phyloP scores from a whole-genome alignment of 2,797 vertebrate genomes.

The Anguilla anguilla region DNA sequence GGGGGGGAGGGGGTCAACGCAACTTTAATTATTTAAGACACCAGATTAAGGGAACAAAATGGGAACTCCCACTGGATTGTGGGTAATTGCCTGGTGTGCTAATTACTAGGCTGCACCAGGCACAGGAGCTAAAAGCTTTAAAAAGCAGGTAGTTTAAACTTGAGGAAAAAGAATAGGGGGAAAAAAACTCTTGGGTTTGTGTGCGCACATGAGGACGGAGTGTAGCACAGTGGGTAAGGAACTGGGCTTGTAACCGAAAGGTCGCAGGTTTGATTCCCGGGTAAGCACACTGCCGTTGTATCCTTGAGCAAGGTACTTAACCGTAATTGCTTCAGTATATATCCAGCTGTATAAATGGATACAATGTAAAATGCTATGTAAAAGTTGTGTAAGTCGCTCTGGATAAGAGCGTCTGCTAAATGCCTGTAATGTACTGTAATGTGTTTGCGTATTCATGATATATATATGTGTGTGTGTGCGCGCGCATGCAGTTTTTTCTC shows the following conservation, averaged over 20 bases:
- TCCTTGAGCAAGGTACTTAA: too few species aligned
- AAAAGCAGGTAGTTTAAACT: constrained; percentile 52
- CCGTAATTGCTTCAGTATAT: too few species aligned
- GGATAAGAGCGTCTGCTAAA: too few species aligned
- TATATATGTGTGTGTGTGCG: not conserved
- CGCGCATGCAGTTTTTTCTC: not conserved
- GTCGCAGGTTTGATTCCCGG: too few species aligned
- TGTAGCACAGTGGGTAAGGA: too few species aligned
- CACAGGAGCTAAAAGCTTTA: constrained; percentile 30
- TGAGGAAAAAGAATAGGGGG: constrained; percentile 33
- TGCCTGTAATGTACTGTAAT: too few species aligned
- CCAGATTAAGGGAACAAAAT: constrained; percentile 76
- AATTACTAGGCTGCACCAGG: constrained; percentile 62
- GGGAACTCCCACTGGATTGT: constrained; percentile 64
- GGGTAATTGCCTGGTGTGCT: constrained; percentile 71
- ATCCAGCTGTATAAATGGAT: too few species aligned
- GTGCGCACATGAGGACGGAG: not conserved
- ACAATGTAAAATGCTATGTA: too few species aligned
- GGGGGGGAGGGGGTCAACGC: constrained; percentile 52
- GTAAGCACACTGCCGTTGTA: too few species aligned
- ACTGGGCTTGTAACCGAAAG: too few species aligned
- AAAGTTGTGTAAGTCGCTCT: too few species aligned
- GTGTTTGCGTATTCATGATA: not conserved
- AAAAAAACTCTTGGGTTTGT: not conserved
- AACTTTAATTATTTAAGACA: constrained; percentile 75